Conservation (phyloP, 1,140 invertebrate species). For the Geopemphigus sp. region DNA sequence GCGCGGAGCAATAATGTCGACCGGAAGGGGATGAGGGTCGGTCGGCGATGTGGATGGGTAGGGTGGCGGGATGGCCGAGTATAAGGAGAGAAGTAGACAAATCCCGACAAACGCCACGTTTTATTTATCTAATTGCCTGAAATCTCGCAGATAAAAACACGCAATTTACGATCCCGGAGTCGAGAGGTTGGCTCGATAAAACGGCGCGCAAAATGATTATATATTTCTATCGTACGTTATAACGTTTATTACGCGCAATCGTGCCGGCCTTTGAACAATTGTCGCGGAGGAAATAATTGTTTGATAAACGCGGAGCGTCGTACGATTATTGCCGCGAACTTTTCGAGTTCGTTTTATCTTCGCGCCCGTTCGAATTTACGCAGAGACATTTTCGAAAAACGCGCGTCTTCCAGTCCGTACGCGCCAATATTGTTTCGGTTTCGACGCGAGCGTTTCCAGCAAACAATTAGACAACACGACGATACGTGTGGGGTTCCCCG, state of each 20-base stretch:
- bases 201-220: not conserved
- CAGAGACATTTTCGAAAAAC: no score
- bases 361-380: not conserved
- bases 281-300: not conserved
- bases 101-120: conserved; percentile 35
- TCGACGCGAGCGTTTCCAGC: no score
- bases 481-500: no score
- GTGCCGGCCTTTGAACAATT: not conserved
- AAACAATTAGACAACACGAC: no score
- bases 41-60: not conserved
- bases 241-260: conserved; percentile 9
- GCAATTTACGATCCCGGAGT: conserved; percentile 11
- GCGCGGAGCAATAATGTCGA: not conserved
- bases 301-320: not conserved
- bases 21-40: not conserved
- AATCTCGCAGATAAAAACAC: conserved; percentile 42
- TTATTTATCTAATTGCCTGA: conserved; percentile 48
- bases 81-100: conserved; percentile 2
- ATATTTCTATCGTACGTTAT: conserved; percentile 7
- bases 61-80: no score
- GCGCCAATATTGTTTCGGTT: no score
- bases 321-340: not conserved
- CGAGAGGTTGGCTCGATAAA: conserved; percentile 22
- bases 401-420: no score
- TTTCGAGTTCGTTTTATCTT: conserved; percentile 13